Conservation (phyloP, 2,888 invertebrate genomes). For the Drosophila gaucha region DNA sequence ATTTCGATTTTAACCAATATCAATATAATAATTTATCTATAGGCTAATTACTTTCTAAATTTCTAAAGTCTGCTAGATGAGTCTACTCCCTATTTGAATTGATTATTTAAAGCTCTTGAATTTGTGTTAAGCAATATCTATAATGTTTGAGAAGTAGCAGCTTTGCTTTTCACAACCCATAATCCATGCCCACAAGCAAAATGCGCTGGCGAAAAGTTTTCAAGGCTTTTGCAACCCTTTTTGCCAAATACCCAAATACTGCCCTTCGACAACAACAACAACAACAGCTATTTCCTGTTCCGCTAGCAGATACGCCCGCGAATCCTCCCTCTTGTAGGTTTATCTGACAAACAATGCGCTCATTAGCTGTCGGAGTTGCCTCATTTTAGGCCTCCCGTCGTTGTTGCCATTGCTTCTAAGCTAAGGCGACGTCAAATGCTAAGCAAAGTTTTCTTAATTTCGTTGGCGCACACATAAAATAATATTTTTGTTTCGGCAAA, state of each 20-base stretch:
- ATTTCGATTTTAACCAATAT: background rate
- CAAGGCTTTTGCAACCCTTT: conserved; percentile 40
- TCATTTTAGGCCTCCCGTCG: conserved; percentile 20
- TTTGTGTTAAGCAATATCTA: conserved; percentile 7
- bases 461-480: conserved; percentile 61
- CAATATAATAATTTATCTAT: background rate
- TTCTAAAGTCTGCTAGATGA: too few relatives aligned
- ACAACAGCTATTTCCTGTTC: conserved; percentile 44
- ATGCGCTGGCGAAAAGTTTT: conserved; percentile 32
- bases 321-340: conserved; percentile 24
- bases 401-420: conserved; percentile 14
- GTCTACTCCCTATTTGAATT: background rate
- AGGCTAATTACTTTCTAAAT: background rate
- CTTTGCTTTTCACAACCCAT: conserved; percentile 16
- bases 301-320: conserved; percentile 10
- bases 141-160: background rate
- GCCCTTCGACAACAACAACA: conserved; percentile 26
- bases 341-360: conserved; percentile 74
- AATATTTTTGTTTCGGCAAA: conserved; percentile 73
- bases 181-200: conserved; percentile 23
- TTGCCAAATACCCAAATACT: conserved; percentile 46
- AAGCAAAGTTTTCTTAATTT: conserved; percentile 71
- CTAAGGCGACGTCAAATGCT: conserved; percentile 19
- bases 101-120: conserved; percentile 4
- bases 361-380: conserved; percentile 62